Base-by-base conservation (phyloP, 2,113 vertebrate genomes). In the Salminus brasiliensis region DNA sequence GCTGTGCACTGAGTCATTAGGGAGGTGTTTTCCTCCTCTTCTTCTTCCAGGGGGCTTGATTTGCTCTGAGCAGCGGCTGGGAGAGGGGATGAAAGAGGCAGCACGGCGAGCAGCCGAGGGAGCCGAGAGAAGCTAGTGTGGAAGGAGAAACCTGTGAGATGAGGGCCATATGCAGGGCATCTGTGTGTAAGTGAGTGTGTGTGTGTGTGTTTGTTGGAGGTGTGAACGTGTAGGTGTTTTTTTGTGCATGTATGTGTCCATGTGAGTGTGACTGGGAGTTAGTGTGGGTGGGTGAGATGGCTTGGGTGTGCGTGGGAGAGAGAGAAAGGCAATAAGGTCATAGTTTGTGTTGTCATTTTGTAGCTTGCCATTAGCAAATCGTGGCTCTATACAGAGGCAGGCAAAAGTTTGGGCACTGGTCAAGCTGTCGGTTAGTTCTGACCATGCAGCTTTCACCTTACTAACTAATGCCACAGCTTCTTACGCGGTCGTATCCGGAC, bases 251-350 rank as follows among this genome's bases (percentile, higher is more conserved):
- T n/a, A n/a, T 43, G 65, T 45, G 39, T 23, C 9, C 27, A 62
- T 27, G 10, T 47, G 53, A 0, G 29, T 29, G 13, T 73, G 69
- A 55, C 36, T 39, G 36, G 39, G 30, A n/a, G 32, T 36, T 32
- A 23, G 60, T 36, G 60, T 36, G 60, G 60, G 30, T 9, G 60
- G 30, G 60, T 65, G 30, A 39, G 34, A 32, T 18, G 30, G 30
- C 29, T 18, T 32, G 27, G 10, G 16, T 34, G 21, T 5, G 32
- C 16, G 32, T n/a, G 29, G 0, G 69, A 39, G 32, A 21, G 32
- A 57, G 62, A 71, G 76, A 74, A 80, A 76, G 69, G 81, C 23
- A 69, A 15, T 16, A 15, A 18, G 55, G 60, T n/a, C n/a, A n/a
- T n/a, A n/a, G n/a, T n/a, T n/a, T n/a, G n/a, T n/a, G n/a, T n/a